These are phyloP conservation scores for Lepilemur ruficaudatus DNA, from an alignment of 2,797 vertebrate species.

Conservation along the genomic window DNA sequence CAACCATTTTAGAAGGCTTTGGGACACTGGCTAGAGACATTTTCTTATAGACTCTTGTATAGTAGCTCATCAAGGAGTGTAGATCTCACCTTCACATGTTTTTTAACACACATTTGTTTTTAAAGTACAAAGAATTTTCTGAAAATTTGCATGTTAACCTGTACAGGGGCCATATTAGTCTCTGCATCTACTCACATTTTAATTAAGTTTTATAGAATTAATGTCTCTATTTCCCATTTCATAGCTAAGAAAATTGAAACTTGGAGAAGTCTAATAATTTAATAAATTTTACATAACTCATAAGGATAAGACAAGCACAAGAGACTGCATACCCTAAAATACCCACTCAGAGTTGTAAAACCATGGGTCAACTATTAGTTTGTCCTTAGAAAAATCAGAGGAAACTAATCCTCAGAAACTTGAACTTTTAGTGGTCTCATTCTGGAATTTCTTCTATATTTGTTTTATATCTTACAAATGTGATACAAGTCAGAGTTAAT, in stretches of 20 bases:
- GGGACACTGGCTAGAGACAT: background rate
- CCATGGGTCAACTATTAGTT: background rate
- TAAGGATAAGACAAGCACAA: background rate
- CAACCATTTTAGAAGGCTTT: background rate
- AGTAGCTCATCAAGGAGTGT: background rate
- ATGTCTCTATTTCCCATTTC: background rate
- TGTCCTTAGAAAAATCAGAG: background rate
- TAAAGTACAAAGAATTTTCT: background rate
- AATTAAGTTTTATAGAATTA: background rate
- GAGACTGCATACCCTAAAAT: background rate
- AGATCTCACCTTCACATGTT: background rate
- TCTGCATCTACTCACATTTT: background rate
- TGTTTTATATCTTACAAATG: background rate
- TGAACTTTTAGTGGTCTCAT: background rate
- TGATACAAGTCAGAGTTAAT: background rate
- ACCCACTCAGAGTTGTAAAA: background rate
- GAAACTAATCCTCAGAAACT: background rate
- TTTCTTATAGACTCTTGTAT: background rate
- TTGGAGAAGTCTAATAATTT: background rate
- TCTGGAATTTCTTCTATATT: background rate
- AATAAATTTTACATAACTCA: background rate
- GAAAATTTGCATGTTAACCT: background rate
- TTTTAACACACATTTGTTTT: background rate
- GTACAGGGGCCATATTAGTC: background rate
- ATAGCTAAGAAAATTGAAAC: background rate